phyloP scores from a whole-genome alignment of 2,888 invertebrate genomes.

The Nemapogon koenigi region DNA sequence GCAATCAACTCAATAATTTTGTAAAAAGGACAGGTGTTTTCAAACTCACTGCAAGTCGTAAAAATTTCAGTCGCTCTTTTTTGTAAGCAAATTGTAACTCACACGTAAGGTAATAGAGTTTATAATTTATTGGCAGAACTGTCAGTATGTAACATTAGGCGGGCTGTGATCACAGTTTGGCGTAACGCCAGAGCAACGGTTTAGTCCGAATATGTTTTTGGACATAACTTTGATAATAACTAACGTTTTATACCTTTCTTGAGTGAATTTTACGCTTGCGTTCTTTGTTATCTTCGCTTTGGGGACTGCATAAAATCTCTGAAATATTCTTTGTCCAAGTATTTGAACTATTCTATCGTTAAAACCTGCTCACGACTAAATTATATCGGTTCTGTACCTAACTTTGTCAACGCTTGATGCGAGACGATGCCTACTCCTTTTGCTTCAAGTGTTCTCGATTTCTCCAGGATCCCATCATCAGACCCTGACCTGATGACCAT shows the following conservation, averaged over 20 bases:
- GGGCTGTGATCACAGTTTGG: slow-evolving; percentile 2
- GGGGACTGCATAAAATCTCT: no score
- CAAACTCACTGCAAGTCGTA: slow-evolving; percentile 5
- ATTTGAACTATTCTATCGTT: no score
- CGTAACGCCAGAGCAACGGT: slow-evolving; percentile 3
- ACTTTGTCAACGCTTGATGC: no score
- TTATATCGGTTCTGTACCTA: no score
- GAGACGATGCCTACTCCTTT: no score
- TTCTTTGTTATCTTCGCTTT: no score
- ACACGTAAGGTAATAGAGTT: slow-evolving; percentile 4
- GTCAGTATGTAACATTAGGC: background rate
- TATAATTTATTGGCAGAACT: slow-evolving; percentile 7
- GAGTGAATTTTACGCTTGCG: slow-evolving; percentile 7
- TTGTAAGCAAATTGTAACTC: slow-evolving; percentile 1
- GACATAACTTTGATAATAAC: slow-evolving; percentile 5
- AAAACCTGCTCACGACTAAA: no score
- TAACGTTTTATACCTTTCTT: slow-evolving; percentile 5
- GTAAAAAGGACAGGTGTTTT: slow-evolving; percentile 5
- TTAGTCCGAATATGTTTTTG: slow-evolving; percentile 5
- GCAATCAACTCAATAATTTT: slow-evolving; percentile 4
- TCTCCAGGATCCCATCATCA: no score
- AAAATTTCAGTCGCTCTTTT: slow-evolving; percentile 6
- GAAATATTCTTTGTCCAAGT: no score
- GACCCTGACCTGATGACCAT: no score
- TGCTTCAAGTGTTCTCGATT: no score